Evolutionary conservation across 1,140 invertebrate species (phyloP), one percentile per base, ranked within the genome.

Genomic region (Drosophila pseudoobscura): DNA sequence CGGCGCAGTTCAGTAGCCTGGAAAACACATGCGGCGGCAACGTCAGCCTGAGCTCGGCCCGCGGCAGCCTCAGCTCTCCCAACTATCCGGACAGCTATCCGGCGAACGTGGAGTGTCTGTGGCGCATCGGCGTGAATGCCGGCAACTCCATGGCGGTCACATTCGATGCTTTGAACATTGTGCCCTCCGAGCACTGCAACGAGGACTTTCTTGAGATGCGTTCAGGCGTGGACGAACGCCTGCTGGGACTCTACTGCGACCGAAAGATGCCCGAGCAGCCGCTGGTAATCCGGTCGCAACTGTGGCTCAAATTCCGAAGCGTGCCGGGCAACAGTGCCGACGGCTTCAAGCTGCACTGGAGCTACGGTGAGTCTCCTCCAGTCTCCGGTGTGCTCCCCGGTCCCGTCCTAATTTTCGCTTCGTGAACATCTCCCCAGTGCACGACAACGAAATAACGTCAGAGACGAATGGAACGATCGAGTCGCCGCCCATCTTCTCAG

Each of bases 221-320:
- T 24, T 93, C 92, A 1, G 92, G 93, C 83, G 92, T 93, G 0
- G 89, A 90, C 31, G 97, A 96, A 2, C 92, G 90, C 17, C 64
- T 98, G 1, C 9, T 80, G 15, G 93, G 94, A 6, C 90, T 95
- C 17, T 97, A 93, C 90, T 98, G 97, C 92, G 95, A 95, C 0
- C 92, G 92, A 24, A 83, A 92, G 8, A 65, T 93, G 26, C 95
- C 95, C 1, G 35, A n/a, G 0, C 63, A 88, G 2, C 93, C 94
- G 72, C 80, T 95, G 3, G 93, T 93, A 0, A 84, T 93, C 0
- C 90, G 91, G 0, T 82, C 93, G 9, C 92, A 91, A 39, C 69
- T 98, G 6, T 98, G 96, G 95, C 93, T 99, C 1, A 96, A 96
- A 88, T 98, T 98, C 88, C 94, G 95, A 52, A 96, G 95, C 70